Percentiles rank a stretch among this genome's conserved stretches.
Evolutionary conservation across 2,888 invertebrate species (phyloP).

Genomic region (Monopis laevigella): DNA sequence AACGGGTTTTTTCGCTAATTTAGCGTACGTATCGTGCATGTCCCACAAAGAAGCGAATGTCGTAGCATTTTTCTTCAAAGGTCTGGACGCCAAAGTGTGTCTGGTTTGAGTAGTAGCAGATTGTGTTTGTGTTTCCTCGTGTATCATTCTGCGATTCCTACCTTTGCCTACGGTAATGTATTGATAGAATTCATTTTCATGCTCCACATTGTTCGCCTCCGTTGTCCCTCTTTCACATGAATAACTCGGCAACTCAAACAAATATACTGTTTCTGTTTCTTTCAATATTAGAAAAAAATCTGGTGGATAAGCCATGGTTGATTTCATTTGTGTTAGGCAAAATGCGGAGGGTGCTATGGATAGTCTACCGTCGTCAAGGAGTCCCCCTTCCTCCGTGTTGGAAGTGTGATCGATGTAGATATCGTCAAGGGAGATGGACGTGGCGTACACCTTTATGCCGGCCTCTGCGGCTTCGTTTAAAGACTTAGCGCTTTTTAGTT

Average conservation of each 20-base stretch:
- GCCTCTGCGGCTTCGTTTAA: constrained; percentile 27
- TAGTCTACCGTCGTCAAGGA: constrained; percentile 29
- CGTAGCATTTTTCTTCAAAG: constrained; percentile 62
- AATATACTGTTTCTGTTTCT: constrained; percentile 72
- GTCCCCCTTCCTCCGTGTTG: constrained; percentile 44
- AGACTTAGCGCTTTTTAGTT: constrained; percentile 27
- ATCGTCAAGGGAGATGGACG: constrained; percentile 61
- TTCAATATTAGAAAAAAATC: constrained; percentile 70
- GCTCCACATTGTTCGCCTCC: constrained; percentile 66
- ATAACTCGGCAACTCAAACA: constrained; percentile 72
- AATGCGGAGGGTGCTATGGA: constrained; percentile 50
- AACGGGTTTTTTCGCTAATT: constrained; percentile 34
- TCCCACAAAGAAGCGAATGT: constrained; percentile 81
- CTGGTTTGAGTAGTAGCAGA: constrained; percentile 70
- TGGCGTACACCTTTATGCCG: constrained; percentile 50
- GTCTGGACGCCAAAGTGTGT: constrained; percentile 67
- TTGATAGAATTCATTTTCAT: constrained; percentile 73
- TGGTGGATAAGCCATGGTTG: constrained; percentile 52
- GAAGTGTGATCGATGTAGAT: constrained; percentile 58
- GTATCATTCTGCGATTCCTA: constrained; percentile 70
- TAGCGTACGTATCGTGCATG: constrained; percentile 76
- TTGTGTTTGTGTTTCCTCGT: constrained; percentile 77
- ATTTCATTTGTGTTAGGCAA: constrained; percentile 38
- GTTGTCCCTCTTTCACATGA: constrained; percentile 69
- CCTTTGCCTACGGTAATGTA: constrained; percentile 74